Conservation (phyloP, 2,113 vertebrate species). For the Montifringilla adamsi region DNA sequence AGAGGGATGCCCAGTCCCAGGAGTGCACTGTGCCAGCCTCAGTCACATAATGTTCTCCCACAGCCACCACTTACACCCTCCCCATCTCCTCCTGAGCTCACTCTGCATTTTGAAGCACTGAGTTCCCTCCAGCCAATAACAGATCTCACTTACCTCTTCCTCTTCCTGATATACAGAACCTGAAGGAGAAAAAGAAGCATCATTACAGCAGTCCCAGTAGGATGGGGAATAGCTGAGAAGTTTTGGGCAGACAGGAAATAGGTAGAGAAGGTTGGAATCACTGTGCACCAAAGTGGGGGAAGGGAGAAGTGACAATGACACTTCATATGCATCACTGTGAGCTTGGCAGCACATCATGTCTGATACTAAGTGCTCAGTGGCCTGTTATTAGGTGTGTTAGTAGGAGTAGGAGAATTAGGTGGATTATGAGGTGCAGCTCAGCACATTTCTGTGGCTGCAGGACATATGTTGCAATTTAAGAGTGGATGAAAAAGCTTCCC, state of each 20-base stretch:
- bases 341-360: neutral
- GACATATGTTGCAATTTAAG: neutral
- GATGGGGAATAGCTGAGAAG: neutral
- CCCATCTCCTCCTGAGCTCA: neutral
- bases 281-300: neutral
- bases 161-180: conserved; percentile 96
- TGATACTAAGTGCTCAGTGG: neutral
- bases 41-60: neutral
- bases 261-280: neutral
- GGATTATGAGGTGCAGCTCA: neutral
- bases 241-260: neutral
- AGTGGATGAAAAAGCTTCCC: neutral
- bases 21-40: neutral
- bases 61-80: neutral
- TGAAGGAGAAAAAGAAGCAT: conserved; percentile 66
- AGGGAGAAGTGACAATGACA: neutral
- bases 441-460: neutral
- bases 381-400: conserved; percentile 14
- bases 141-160: conserved; percentile 84
- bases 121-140: neutral
- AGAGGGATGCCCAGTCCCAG: neutral
- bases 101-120: neutral
- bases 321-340: neutral
- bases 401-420: conserved; percentile 21
- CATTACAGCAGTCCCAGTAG: neutral